Base-by-base conservation (phyloP, 92 coral and sea anemone genomes). In the Palythoa grandiflora region DNA sequence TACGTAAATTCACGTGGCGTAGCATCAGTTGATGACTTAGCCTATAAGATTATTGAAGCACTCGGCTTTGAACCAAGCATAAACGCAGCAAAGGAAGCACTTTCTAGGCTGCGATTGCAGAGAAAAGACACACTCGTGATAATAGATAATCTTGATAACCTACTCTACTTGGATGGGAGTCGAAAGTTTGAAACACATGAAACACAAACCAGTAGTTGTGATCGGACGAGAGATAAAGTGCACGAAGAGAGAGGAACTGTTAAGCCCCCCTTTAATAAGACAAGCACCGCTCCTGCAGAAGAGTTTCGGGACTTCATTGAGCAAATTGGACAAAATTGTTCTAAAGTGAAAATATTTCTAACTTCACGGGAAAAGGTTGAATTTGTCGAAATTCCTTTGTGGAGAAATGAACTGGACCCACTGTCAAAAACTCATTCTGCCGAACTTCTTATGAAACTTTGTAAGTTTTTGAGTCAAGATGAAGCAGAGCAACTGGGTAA, bases 311-410 rank as follows among this genome's bases (percentile, higher is more conserved):
- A n/a, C n/a, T n/a, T n/a, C n/a, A n/a, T n/a, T n/a, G n/a, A n/a
- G n/a, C n/a, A n/a, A n/a, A n/a, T n/a, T n/a, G n/a, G n/a, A n/a
- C n/a, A n/a, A n/a, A n/a, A n/a, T n/a, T n/a, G n/a, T 19, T 36
- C 71, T 21, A 87, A 83, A 5, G 91, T 90, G 17, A 87, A 84
- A 37, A 63, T 84, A 61, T 73, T 93, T 21, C 72, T 90, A 40
- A 93, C 95, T 9, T 93, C 95, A 1, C 75, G 91, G 11, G 77
- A 73, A 9, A 65, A 51, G 1, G 17, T 90, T 17, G 75, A 7
- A 3, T 90, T 83, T 50, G 74, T 59, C 28, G 19, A 47, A 14
- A 21, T 78, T 20, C 88, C 59, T 3, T 19, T 61, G 73, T 36
- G 88, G 80, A 13, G 2, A 9, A 37, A 50, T 0, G 51, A 38